Evolutionary conservation across 2,113 vertebrate genomes (phyloP).

Genomic region (Onychostoma macrolepis): DNA sequence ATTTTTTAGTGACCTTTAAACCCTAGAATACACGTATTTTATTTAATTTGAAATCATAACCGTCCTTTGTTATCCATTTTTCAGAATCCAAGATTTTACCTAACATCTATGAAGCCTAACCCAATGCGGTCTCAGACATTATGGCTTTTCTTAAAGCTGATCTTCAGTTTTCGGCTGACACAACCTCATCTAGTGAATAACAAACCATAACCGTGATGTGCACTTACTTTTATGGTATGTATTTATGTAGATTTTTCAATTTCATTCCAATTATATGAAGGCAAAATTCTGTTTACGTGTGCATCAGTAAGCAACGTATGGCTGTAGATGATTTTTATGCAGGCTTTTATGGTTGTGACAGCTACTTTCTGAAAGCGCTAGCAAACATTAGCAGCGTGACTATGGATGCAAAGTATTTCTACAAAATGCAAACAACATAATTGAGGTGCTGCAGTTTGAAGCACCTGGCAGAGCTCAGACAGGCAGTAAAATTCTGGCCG

Average conservation of each 20-base stretch:
- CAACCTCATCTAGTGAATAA: background rate
- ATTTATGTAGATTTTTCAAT: background rate
- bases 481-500: background rate
- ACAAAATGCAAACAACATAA: background rate
- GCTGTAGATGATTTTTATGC: too few relatives aligned
- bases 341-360: conserved; percentile 15
- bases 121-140: background rate
- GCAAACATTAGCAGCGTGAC: background rate
- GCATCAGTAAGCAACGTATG: background rate
- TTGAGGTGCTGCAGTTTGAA: background rate
- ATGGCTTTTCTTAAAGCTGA: background rate
- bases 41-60: background rate
- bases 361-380: background rate
- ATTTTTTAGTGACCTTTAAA: background rate
- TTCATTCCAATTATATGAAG: background rate
- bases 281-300: background rate
- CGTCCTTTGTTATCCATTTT: background rate
- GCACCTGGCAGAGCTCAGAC: background rate
- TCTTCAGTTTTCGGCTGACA: background rate
- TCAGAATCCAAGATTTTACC: too few relatives aligned
- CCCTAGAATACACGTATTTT: background rate
- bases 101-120: background rate
- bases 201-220: background rate
- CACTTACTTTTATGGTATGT: background rate
- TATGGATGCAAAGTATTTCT: background rate